Percentiles rank a stretch among this genome's conserved stretches.
Conservation (phyloP, 2,797 vertebrate species). For the Strix occidentalis region DNA sequence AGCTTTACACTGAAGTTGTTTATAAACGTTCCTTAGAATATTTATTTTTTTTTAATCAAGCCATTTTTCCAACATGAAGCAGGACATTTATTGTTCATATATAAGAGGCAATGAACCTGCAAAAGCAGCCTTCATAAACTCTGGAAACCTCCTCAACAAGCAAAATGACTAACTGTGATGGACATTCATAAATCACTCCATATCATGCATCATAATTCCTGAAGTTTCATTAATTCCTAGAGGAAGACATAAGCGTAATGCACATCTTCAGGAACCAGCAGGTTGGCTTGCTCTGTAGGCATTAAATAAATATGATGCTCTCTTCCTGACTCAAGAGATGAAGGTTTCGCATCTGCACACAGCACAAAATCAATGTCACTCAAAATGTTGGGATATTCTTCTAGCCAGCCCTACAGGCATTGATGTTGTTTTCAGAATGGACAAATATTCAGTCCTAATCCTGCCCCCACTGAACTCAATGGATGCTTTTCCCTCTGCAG, state of each 20-base stretch:
- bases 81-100: slow-evolving; percentile 25
- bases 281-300: neutral
- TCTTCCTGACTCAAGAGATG: neutral
- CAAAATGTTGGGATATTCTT: neutral
- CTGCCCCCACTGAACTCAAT: neutral
- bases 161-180: neutral
- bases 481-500: neutral
- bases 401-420: neutral
- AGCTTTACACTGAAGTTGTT: slow-evolving; percentile 29
- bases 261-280: neutral
- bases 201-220: slow-evolving; percentile 16
- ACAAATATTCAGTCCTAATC: neutral
- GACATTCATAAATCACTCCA: neutral
- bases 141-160: neutral
- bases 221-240: slow-evolving; percentile 41
- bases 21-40: slow-evolving; percentile 22
- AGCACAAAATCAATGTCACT: neutral
- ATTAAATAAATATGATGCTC: neutral
- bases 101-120: slow-evolving; percentile 23
- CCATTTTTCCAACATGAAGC: slow-evolving; percentile 16
- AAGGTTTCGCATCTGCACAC: neutral
- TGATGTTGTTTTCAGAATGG: neutral
- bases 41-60: slow-evolving; percentile 27
- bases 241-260: neutral
- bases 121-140: slow-evolving; percentile 5